Evolutionary conservation across 1,140 invertebrate species (phyloP), one percentile per base, ranked within the genome.

Genomic region (Micrasema longulum): DNA sequence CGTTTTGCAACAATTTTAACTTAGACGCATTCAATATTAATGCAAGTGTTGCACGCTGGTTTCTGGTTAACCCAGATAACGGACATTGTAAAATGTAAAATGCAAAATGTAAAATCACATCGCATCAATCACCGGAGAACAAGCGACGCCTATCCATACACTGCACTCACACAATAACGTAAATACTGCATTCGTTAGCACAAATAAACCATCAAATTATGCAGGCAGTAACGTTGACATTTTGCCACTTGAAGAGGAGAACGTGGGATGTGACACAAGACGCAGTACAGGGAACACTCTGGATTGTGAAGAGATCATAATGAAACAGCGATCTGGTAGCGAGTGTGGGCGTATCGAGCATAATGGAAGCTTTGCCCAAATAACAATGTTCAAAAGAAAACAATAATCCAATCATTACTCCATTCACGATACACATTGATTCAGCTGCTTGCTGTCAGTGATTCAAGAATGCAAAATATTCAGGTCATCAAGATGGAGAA

Each of bases 111-210:
- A 7, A 31, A 57, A 69, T 69, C 36, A 36, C 23, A 10, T 16
- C 26, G 45, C 16, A 71, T 72, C 70, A 72, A 72, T 72, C 70
- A 65, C 31, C 60, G 36, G 52, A 50, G 22, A 47, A 60, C 70
- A 55, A 57, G 53, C 41, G 43, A 23, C 70, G 45, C 50, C 22
- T 41, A 41, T 20, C 14, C 48, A 41, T 14, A 10, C 65, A 38
- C 11, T 36, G 18, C 50, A 50, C 16, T 14, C 20, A 43, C 38
- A 47, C 57, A 62, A 41, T n/a, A 11, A 12, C 48, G 22, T 1
- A 52, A 1, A 52, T 11, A 18, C 11, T 52, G 48, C 48, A 52
- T 52, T 52, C 48, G 20, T 20, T 18, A 52, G 20, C 48, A 22
- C 48, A 18, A 52, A 52, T 22, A 52, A 52, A 41, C 16, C 31